Evolutionary conservation across 2,797 vertebrate species (phyloP), one percentile per base, ranked within the genome.

Genomic region (Artibeus lituratus): DNA sequence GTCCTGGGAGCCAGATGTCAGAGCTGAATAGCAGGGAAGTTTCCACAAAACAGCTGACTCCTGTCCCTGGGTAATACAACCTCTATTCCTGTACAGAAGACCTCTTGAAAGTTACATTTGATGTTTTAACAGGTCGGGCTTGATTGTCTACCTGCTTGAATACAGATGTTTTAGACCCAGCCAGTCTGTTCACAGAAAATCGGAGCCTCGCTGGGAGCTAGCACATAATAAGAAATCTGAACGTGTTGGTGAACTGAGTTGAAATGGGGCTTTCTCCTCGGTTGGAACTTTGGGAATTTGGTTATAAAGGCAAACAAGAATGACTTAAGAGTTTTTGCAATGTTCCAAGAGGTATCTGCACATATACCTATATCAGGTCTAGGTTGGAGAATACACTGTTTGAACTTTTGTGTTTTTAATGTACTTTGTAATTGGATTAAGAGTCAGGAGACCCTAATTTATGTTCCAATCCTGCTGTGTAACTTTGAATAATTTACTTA

Each of bases 1-100:
- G 62, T 94, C 57, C 82, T 90, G 77, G 69, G 90, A 96, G 35
- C 70, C 57, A 96, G 85, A 92, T 88, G 90, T 87, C 87, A 91
- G 59, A 44, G 19, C 70, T 88, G 49, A 92, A 88, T 44, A 94
- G 76, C 67, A 0, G 10, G 51, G 70, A 92, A 84, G 73, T 87
- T 93, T 95, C 72, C 53, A 90, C 6, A 19, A 84, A 95, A 94
- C 6, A 84, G 53, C 73, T 47, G 84, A 82, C 82, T 59, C 84
- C 70, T 49, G 42, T 90, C 65, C 42, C 26, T 86, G 87, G 72
- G 32, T 67, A 94, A 91, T 22, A 92, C 35, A 80, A 70, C 10
- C 69, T 82, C 85, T 89, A 88, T 67, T 74, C 70, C 85, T 78
- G 7, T 21, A 92, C 87, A 94, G 92, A 91, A 89, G 87, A 55